Percentiles rank a stretch among this genome's conserved stretches.
Evolutionary conservation across 2,797 vertebrate genomes (phyloP).

Genomic region (Mormyrus hasselquistii): DNA sequence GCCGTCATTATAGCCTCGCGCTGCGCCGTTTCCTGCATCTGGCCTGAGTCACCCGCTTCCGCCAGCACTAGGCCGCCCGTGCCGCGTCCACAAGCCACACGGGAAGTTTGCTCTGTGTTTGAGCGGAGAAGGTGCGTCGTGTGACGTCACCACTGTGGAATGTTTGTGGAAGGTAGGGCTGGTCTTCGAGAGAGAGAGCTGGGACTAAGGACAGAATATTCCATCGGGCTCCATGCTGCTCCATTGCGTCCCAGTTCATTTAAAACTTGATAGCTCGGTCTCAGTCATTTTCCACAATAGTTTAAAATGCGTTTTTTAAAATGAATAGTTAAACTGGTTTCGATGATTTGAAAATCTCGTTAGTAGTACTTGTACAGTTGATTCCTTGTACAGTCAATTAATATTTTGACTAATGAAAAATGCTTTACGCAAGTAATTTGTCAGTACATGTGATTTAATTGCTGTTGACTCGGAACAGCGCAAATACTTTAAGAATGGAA

Average conservation of each 20-base stretch:
- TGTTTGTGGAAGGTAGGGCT: slow-evolving; percentile 59
- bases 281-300: neutral
- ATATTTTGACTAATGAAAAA: neutral
- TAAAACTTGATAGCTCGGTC: neutral
- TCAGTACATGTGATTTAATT: neutral
- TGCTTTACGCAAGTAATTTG: neutral
- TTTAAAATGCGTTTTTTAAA: neutral
- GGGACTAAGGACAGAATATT: neutral
- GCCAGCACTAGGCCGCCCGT: neutral
- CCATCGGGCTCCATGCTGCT: neutral
- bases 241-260: neutral
- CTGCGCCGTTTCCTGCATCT: neutral
- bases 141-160: slow-evolving; percentile 26
- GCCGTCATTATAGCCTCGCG: neutral
- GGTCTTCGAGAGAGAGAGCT: slow-evolving; percentile 24
- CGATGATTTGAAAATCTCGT: neutral
- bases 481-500: neutral
- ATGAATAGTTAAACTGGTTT: neutral
- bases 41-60: neutral
- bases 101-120: neutral
- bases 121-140: slow-evolving; percentile 9
- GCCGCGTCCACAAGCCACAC: neutral
- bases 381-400: neutral
- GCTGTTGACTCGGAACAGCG: neutral
- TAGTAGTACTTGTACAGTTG: neutral